Conservation (phyloP, 2,797 vertebrate genomes). For the Cheirogaleus major region DNA sequence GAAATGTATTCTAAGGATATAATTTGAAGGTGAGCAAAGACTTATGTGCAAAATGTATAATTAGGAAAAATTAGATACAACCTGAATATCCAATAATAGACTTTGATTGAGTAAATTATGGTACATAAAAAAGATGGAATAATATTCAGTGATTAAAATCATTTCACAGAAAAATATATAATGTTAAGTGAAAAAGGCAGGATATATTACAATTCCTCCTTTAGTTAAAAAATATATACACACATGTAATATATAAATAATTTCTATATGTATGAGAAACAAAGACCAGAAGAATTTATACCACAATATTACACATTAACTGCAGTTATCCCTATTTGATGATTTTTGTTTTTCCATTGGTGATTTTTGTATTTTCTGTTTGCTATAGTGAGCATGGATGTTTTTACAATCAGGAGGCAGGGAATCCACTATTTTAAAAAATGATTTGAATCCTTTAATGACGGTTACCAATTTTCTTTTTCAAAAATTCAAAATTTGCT, state of each 20-base stretch:
- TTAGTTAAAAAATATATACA: constrained; percentile 23
- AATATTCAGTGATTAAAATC: constrained; percentile 55
- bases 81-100: constrained; percentile 48
- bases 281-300: not conserved
- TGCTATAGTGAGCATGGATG: not conserved
- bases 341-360: not conserved
- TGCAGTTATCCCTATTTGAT: not conserved
- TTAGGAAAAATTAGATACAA: constrained; percentile 50
- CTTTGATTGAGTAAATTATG: constrained; percentile 56
- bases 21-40: constrained; percentile 61
- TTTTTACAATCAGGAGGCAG: constrained; percentile 7
- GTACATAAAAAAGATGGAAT: constrained; percentile 32
- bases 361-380: constrained; percentile 9
- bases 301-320: not conserved
- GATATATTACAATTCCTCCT: not conserved
- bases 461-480: not conserved
- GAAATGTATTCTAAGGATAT: constrained; percentile 40
- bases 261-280: not conserved
- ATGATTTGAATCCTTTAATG: not conserved
- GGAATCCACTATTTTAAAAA: not conserved
- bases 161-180: constrained; percentile 53
- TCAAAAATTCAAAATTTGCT: not conserved
- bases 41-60: constrained; percentile 16
- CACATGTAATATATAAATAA: not conserved
- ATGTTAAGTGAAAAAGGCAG: constrained; percentile 18